Evolutionary conservation across 1,140 invertebrate genomes (phyloP), one percentile per base, ranked within the genome.

Genomic region (Bradynema listronoti): DNA sequence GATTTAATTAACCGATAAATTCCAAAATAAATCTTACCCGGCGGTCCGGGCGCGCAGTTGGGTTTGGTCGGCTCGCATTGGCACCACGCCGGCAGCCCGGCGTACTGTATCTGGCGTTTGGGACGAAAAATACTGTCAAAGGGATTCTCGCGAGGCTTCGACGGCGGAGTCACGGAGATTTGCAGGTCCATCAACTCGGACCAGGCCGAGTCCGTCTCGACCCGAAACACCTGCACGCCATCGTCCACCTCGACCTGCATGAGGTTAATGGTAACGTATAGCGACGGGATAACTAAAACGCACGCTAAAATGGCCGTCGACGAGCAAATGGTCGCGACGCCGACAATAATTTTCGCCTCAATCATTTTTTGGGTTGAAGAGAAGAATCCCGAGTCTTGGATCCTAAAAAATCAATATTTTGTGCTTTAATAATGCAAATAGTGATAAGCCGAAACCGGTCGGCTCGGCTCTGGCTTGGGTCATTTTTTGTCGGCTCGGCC

Each of bases 101-200:
- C 24, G 64, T 24, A 14, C 29, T 55, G 58, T 47, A 47, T 30
- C 22, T 43, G 25, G 34, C 65, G 50, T 42, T 69, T 64, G 19
- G 29, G 43, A 29, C 69, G 58, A 64, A 70, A 72, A 57, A 67
- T 71, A 39, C 42, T 55, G 58, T 58, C 41, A 64, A 69, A 63
- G n/a, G 70, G 70, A 30, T 68, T 64, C 32, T 73, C 53, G 14
- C 61, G 46, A 1, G 51, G 70, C 46, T 60, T 65, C 22, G 58
- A 49, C 46, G 51, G 68, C 32, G 58, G 67, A 41, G 70, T 68
- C 19, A 65, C 70, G 6, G 65, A 7, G 24, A 69, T 25, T 47
- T 69, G 67, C 16, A 69, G 42, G 30, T 69, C 69, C 67, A 69
- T 69, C 24, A 69, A 30, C n/a, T 69, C 63, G 30, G 65, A 59